Evolutionary conservation across 2,888 invertebrate genomes (phyloP).

Genomic region (Cryptophagus acutangulus): DNA sequence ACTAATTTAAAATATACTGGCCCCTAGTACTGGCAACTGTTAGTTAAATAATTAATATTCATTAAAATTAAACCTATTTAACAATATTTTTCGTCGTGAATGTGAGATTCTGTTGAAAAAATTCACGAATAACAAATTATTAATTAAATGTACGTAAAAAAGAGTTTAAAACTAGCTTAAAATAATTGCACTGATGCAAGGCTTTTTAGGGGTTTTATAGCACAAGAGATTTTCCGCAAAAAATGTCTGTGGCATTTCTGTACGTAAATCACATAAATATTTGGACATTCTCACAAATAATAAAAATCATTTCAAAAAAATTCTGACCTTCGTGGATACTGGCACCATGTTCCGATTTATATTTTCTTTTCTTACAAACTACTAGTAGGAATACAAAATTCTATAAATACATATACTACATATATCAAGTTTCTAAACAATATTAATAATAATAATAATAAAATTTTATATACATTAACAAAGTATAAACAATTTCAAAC

Average conservation of each 20-base stretch:
- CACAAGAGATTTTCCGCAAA: background rate
- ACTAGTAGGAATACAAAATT: constrained; percentile 24
- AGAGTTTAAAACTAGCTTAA: constrained; percentile 1
- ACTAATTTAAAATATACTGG: constrained; percentile 32
- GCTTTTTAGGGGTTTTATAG: constrained; percentile 5
- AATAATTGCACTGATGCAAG: constrained; percentile 3
- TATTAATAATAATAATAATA: constrained; percentile 7
- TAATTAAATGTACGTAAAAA: background rate
- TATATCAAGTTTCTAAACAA: constrained; percentile 6
- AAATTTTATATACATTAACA: background rate
- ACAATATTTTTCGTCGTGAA: constrained; percentile 9
- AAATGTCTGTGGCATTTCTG: background rate
- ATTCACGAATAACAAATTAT: constrained; percentile 9
- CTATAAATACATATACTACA: constrained; percentile 5
- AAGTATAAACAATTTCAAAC: background rate
- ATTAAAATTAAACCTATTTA: constrained; percentile 12
- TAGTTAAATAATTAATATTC: constrained; percentile 17
- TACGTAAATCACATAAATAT: constrained; percentile 14
- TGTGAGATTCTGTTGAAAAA: constrained; percentile 13
- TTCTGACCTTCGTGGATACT: constrained; percentile 34
- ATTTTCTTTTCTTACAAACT: constrained; percentile 20
- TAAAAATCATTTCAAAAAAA: constrained; percentile 11
- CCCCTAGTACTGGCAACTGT: constrained; percentile 40
- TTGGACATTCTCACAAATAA: constrained; percentile 19
- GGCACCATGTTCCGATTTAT: constrained; percentile 34